Conservation (phyloP, 2,113 vertebrate species). For the Irena cyanogastra region DNA sequence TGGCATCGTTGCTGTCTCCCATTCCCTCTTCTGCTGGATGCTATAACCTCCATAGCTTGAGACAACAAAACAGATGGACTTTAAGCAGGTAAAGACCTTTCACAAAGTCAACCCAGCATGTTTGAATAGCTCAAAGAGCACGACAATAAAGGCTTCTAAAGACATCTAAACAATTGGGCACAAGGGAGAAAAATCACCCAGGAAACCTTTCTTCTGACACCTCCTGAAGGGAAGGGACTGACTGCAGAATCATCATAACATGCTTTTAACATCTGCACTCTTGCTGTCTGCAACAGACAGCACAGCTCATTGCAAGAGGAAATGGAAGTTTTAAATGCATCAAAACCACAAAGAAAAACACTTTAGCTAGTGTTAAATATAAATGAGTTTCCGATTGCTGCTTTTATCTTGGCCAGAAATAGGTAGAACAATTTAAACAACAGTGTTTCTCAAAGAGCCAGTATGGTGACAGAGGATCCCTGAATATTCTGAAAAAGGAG, state of each 20-base stretch:
- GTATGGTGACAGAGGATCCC: not conserved
- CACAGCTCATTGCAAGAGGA: not conserved
- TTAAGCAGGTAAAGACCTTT: not conserved
- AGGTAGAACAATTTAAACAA: not conserved
- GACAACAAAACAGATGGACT: not conserved
- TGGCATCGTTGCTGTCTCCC: not conserved
- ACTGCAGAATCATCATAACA: not conserved
- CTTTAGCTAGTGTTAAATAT: slow-evolving; percentile 8
- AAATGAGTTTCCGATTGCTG: not conserved
- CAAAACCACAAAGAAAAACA: slow-evolving; percentile 13
- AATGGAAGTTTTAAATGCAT: not conserved
- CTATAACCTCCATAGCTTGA: not conserved
- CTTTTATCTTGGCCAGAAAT: slow-evolving; percentile 14
- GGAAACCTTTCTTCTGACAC: not conserved
- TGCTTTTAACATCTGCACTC: not conserved
- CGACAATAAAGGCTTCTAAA: not conserved
- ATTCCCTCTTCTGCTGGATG: not conserved
- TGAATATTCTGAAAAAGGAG: not conserved
- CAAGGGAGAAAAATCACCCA: not conserved
- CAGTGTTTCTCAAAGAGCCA: not conserved
- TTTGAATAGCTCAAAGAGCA: not conserved
- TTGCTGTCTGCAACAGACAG: not conserved
- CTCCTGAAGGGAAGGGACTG: not conserved
- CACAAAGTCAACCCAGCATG: not conserved
- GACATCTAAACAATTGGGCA: not conserved